Percentiles rank a stretch among this genome's conserved stretches.
Conservation (phyloP, 2,113 vertebrate genomes). For the Arothron firmamentum region DNA sequence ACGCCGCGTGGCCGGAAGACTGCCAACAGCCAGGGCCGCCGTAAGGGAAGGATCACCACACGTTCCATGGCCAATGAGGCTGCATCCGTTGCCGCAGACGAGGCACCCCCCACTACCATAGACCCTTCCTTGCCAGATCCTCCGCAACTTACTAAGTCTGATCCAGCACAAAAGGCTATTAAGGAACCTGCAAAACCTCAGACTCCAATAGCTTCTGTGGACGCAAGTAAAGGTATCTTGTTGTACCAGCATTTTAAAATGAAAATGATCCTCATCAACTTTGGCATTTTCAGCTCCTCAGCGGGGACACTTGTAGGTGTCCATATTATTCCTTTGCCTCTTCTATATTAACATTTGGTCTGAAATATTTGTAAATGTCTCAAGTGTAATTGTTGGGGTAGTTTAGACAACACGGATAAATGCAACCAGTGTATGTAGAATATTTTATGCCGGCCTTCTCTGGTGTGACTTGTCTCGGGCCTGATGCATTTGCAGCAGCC, state of each 20-base stretch:
- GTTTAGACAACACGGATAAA: no score
- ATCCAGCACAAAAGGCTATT: conserved; percentile 64
- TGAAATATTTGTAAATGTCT: no score
- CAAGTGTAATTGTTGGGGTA: no score
- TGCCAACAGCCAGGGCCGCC: conserved; percentile 94
- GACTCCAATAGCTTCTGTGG: conserved; percentile 59
- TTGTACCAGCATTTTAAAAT: no score
- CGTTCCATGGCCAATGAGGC: conserved; percentile 98
- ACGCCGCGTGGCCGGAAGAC: conserved; percentile 92
- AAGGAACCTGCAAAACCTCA: conserved; percentile 70
- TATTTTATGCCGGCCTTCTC: no score
- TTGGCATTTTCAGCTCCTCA: no score
- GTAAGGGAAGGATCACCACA: conserved; percentile 95
- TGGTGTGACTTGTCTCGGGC: not conserved
- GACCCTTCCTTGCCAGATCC: conserved; percentile 77
- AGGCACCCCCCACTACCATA: conserved; percentile 78
- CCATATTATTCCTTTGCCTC: no score
- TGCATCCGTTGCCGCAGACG: conserved; percentile 85
- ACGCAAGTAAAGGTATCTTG: conserved; percentile 68
- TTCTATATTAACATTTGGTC: no score
- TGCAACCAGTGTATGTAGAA: no score
- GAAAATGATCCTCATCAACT: no score
- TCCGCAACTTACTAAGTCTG: conserved; percentile 65
- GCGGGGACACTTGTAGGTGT: no score
- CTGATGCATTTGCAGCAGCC: conserved; percentile 9